A percentile compares a stretch with the other conserved stretches of the same genome.
Evolutionary conservation across 2,888 invertebrate genomes (phyloP).

Genomic region (Lepidocyrtinus sp.): DNA sequence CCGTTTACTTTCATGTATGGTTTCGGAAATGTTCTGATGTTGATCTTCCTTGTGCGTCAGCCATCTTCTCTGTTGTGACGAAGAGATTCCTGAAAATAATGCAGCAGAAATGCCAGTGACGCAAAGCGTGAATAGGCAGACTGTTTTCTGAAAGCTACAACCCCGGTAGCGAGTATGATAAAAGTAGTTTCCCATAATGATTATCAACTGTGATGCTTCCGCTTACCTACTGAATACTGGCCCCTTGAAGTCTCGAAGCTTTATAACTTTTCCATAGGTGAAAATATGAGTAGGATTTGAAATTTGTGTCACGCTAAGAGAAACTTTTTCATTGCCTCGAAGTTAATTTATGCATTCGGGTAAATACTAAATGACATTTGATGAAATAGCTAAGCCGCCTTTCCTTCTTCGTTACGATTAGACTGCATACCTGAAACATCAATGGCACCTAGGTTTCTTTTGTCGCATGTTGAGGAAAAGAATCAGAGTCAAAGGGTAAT

Average conservation of each 20-base stretch:
- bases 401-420: too few species aligned
- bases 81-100: constrained; percentile 1
- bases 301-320: not conserved
- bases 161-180: not conserved
- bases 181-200: not conserved
- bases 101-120: not conserved
- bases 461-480: not conserved
- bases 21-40: constrained; percentile 17
- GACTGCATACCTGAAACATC: too few species aligned
- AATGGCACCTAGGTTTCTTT: not conserved
- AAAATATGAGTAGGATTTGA: not conserved
- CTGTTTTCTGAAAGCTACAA: not conserved
- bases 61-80: constrained; percentile 13
- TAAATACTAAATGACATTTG: too few species aligned
- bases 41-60: constrained; percentile 4
- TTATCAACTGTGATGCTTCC: not conserved
- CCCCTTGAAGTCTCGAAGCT: not conserved
- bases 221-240: constrained; percentile 21
- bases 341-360: not conserved
- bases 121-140: not conserved
- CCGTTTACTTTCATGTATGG: not conserved
- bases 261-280: constrained; percentile 24
- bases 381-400: not conserved
- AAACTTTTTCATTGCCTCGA: constrained; percentile 2
- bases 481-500: not conserved